Base-by-base conservation (phyloP, 2,113 vertebrate genomes). In the Martes martes region DNA sequence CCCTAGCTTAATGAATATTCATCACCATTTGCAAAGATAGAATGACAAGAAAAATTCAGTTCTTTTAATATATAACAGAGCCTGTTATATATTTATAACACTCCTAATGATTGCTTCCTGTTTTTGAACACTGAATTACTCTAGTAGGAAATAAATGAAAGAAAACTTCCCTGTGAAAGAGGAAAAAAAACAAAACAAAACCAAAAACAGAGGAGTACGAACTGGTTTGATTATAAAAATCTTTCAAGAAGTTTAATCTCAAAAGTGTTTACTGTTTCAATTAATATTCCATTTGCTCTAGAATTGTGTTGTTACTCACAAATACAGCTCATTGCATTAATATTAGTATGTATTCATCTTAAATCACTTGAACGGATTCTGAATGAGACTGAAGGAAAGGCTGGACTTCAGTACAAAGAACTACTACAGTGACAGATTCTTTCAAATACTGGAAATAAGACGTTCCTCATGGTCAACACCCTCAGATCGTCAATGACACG, bases 1-100 rank as follows among this genome's bases (percentile, higher is more conserved):
- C 59, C 36, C 52, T 76, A 82, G 52, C 36, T 95, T 95, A 52
- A 97, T 97, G 95, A 98, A 97, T 98, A 98, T 98, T 97, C 96
- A 97, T 95, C 7, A 14, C 73, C 15, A 91, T 87, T 96, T 89
- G 83, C 71, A 93, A 97, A 98, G 74, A 89, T 33, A 95, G 80
- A 36, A 63, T 82, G 89, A 71, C 82, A 94, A 90, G 57, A 55
- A 91, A 97, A 94, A 93, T 59, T 69, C 91, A 86, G 88, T 82
- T 96, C 92, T 67, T 87, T 67, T 93, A 86, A 94, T 83, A 95
- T 61, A 83, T 71, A 57, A 91, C 83, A 91, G 71, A 13, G 47
- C n/a, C 69, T 93, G 92, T n/a, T n/a, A n/a, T n/a, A n/a, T n/a
- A n/a, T n/a, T n/a, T n/a, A n/a, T n/a, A n/a, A n/a, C 26, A 67